Conservation (phyloP, 2,888 invertebrate genomes). For the Merodon equestris region DNA sequence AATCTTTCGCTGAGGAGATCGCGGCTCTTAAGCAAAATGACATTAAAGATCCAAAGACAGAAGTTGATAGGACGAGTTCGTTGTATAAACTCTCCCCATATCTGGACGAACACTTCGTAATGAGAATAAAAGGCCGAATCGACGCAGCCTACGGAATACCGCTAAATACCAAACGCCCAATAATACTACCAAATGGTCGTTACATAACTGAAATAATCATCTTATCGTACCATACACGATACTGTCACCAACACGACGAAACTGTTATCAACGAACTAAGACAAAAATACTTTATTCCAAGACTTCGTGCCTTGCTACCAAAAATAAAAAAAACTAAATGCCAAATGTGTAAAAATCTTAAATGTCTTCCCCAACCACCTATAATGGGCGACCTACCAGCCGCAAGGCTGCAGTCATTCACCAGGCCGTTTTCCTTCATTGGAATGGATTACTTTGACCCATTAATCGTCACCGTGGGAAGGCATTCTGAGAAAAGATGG, state of each 20-base stretch:
- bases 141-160: conserved; percentile 11
- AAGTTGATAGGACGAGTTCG: background rate
- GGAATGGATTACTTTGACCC: conserved; percentile 47
- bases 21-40: background rate
- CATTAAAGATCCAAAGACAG: background rate
- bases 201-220: conserved; percentile 12
- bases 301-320: conserved; percentile 6
- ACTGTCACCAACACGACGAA: too few species aligned
- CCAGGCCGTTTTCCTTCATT: conserved; percentile 26
- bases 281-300: conserved; percentile 20
- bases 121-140: background rate
- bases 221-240: background rate
- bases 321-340: conserved; percentile 10
- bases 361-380: conserved; percentile 5
- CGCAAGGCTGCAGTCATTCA: conserved; percentile 29
- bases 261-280: conserved; percentile 19
- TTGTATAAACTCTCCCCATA: conserved; percentile 9
- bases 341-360: conserved; percentile 11
- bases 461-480: conserved; percentile 12
- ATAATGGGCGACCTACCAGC: conserved; percentile 27
- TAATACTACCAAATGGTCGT: conserved; percentile 9
- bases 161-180: background rate
- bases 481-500: conserved; percentile 39
- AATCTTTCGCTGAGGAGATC: background rate
- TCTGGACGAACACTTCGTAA: background rate